phyloP scores from a whole-genome alignment of 2,113 vertebrate species.

The Rutilus rutilus region DNA sequence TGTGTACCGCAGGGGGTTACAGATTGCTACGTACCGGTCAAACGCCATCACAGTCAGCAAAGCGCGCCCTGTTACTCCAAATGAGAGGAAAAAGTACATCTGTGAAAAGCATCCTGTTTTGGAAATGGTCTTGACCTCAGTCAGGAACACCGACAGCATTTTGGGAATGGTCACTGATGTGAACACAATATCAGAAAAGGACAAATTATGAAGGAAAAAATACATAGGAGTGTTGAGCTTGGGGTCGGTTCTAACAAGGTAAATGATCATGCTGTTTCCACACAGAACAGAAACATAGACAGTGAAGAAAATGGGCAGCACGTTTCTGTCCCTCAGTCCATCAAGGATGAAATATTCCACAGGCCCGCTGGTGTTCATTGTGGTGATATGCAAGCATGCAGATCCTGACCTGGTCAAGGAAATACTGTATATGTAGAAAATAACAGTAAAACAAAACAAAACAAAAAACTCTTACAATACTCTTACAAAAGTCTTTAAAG shows the following conservation, averaged over 20 bases:
- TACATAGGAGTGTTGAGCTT: constrained; percentile 71
- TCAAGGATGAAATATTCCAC: constrained; percentile 63
- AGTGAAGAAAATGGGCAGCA: constrained; percentile 63
- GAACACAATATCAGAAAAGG: constrained; percentile 68
- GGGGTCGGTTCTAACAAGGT: constrained; percentile 60
- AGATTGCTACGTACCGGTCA: constrained; percentile 73
- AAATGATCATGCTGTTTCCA: constrained; percentile 71
- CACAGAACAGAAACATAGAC: constrained; percentile 63
- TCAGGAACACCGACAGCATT: constrained; percentile 66
- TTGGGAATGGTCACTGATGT: constrained; percentile 69
- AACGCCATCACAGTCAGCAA: constrained; percentile 79
- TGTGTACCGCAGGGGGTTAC: constrained; percentile 69
- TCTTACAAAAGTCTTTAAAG: too few species aligned
- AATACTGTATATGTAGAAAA: not conserved
- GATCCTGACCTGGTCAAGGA: not conserved
- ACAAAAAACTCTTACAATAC: not conserved
- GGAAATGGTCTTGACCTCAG: constrained; percentile 60
- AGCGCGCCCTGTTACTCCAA: constrained; percentile 63
- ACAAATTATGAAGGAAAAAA: constrained; percentile 76
- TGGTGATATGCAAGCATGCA: not conserved
- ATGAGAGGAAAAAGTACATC: constrained; percentile 68
- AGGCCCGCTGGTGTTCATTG: constrained; percentile 25
- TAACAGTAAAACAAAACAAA: not conserved
- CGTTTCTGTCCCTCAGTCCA: constrained; percentile 55
- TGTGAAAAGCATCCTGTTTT: constrained; percentile 71